Evolutionary conservation across 64 coral and sea anemone species (phyloP), one percentile per base, ranked within the genome.

Genomic region (Dendronephthya gigantea): DNA sequence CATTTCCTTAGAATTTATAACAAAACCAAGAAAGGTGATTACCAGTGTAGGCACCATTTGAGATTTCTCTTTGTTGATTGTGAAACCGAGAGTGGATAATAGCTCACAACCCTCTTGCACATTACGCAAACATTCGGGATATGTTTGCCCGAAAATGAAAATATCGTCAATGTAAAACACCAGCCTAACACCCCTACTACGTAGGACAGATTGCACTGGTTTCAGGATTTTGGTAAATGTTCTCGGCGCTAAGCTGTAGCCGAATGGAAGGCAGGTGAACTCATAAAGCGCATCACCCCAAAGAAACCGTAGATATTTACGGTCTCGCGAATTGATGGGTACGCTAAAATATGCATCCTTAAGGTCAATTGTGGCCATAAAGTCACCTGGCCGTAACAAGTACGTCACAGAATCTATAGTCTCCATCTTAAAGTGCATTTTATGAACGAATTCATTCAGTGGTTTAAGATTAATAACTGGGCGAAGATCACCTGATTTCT

Each of bases 161-260:
- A 49, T n/a, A 23, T 90, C 82, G 82, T 84, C 56, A 27, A 90
- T 41, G 49, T 84, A 90, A n/a, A 90, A 9, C 83, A n/a, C 30
- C 30, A 35, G 79, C 48, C 43, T 48, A 48, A 90, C 50, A 28
- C 89, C 89, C 36, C 58, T n/a, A 41, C 16, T 41, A 22, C 68
- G 22, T 27, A 83, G 9, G 32, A 50, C 7, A 16, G 17, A 83
- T 19, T 9, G n/a, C 0, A 89, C 32, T 5, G 66, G 88, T 37
- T 90, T 85, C 35, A 90, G 33, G 23, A 85, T 50, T 31, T 85
- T 90, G 27, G 83, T 90, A 68, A 90, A 90, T 4, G 48, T 52
- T 16, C 23, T 1, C 11, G 66, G 68, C 32, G 83, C 65, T 16
- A 27, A 79, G 15, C 45, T 50, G 2, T 85, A 68, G n/a, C 88